Evolutionary conservation across 2,797 vertebrate species (phyloP).

Genomic region (Galaxias olidus): DNA sequence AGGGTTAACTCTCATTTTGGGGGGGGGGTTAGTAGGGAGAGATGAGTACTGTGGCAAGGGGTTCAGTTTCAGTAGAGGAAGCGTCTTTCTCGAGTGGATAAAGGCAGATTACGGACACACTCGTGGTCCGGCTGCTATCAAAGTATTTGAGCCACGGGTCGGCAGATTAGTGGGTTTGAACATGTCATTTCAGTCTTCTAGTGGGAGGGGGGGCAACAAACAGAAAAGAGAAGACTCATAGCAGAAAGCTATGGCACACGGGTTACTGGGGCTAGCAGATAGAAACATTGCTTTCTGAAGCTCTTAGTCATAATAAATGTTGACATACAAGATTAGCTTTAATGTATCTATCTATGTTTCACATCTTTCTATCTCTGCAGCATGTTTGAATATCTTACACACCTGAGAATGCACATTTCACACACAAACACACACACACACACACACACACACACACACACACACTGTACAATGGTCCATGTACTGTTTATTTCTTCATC

Average conservation of each 20-base stretch:
- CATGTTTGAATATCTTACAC: no score
- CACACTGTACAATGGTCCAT: no score
- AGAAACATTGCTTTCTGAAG: constrained; percentile 17
- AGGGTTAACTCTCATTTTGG: constrained; percentile 57
- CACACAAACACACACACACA: no score
- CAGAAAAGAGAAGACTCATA: constrained; percentile 15
- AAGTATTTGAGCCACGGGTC: constrained; percentile 26
- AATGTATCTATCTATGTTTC: no score
- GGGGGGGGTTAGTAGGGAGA: constrained; percentile 1
- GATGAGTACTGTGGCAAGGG: background rate
- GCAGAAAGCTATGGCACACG: constrained; percentile 24
- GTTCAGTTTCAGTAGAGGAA: constrained; percentile 36
- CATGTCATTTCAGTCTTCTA: constrained; percentile 23
- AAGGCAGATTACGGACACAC: constrained; percentile 16
- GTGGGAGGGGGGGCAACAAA: constrained; percentile 22
- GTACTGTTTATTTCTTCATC: no score
- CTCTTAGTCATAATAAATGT: background rate
- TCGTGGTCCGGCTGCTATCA: constrained; percentile 11
- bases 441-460: no score
- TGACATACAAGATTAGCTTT: background rate
- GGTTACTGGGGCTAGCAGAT: constrained; percentile 29
- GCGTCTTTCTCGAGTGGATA: constrained; percentile 22
- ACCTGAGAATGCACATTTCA: no score
- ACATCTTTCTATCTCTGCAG: no score
- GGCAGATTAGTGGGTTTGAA: constrained; percentile 28